Percentiles rank a stretch among this genome's conserved stretches.
These are phyloP conservation scores for Cheirogaleus major DNA, from an alignment of 2,797 vertebrate species.

Conservation along the genomic window DNA sequence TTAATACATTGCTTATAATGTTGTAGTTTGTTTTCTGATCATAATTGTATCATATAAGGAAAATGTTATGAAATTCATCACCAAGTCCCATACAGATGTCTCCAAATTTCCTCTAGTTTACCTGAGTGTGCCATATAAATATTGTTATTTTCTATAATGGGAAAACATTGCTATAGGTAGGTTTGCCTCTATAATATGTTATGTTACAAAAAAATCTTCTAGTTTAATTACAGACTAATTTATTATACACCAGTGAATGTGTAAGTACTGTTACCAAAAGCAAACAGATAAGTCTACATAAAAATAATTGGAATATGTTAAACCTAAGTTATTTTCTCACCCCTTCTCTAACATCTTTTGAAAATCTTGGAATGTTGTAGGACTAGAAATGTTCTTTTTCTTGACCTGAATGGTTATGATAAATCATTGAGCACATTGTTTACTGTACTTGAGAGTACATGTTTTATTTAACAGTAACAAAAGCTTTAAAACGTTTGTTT, in stretches of 20 bases:
- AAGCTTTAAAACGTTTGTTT: neutral
- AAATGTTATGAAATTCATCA: neutral
- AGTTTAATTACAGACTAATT: neutral
- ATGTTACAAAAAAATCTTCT: neutral
- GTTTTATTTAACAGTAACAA: conserved; percentile 21
- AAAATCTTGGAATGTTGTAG: neutral
- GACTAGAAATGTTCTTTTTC: neutral
- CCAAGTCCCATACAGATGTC: neutral
- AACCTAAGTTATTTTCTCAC: neutral
- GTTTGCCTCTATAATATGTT: neutral
- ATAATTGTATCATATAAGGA: neutral
- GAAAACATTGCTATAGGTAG: neutral
- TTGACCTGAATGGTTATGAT: neutral
- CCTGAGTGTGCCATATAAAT: neutral
- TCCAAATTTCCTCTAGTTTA: neutral
- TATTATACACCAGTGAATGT: neutral
- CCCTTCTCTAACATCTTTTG: neutral
- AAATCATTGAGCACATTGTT: neutral
- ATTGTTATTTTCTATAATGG: neutral
- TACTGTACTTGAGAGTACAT: neutral
- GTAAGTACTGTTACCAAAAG: neutral
- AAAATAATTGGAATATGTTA: neutral
- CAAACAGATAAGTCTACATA: neutral
- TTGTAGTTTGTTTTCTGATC: neutral
- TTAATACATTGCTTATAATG: neutral